A percentile compares a stretch with the other conserved stretches of the same genome.
Evolutionary conservation across 2,888 invertebrate species (phyloP).

Genomic region (Acronicta leporina): DNA sequence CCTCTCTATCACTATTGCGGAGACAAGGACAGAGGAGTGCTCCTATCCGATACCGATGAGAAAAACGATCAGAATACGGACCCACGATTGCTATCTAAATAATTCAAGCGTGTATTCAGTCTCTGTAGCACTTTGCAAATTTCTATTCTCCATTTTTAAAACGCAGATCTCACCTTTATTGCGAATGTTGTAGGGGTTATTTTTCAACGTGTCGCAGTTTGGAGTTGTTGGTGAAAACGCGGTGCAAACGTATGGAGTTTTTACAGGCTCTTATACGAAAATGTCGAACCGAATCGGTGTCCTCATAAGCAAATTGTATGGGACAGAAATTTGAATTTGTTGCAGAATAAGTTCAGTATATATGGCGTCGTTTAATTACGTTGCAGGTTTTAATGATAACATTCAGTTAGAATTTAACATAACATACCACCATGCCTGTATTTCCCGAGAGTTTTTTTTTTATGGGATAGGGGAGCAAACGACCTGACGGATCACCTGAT

Average conservation of each 20-base stretch:
- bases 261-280: constrained; percentile 85
- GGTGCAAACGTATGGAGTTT: constrained; percentile 79
- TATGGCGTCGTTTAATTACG: constrained; percentile 46
- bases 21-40: constrained; percentile 62
- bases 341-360: constrained; percentile 36
- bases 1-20: constrained; percentile 54
- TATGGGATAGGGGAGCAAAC: no score
- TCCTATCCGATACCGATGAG: constrained; percentile 81
- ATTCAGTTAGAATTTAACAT: no score
- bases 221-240: constrained; percentile 18
- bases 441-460: no score
- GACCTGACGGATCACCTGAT: no score
- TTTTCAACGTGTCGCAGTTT: constrained; percentile 35
- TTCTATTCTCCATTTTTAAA: constrained; percentile 33
- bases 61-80: constrained; percentile 86
- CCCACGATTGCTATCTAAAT: constrained; percentile 87
- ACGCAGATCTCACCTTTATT: constrained; percentile 38
- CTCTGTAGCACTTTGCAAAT: constrained; percentile 71
- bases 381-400: background rate
- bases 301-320: constrained; percentile 60
- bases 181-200: constrained; percentile 42
- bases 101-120: constrained; percentile 84
- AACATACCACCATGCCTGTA: no score
- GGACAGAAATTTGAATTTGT: constrained; percentile 55
- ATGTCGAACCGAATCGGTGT: constrained; percentile 84